Evolutionary conservation across 2,797 vertebrate genomes (phyloP).

Genomic region (Syndactyla subalaris): DNA sequence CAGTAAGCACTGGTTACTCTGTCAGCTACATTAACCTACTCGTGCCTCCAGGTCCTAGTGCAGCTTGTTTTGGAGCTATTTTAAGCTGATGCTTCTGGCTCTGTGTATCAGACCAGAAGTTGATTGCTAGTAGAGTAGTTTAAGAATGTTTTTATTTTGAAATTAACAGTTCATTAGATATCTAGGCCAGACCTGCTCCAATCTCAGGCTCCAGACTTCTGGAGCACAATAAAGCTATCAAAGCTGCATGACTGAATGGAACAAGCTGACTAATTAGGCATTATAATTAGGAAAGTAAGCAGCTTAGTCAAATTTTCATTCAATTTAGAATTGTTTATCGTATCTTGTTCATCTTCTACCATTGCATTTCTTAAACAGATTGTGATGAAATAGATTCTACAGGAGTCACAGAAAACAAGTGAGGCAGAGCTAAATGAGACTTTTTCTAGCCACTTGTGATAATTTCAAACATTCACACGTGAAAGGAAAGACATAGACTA

Average conservation of each 20-base stretch:
- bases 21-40: background rate
- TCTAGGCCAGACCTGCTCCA: conserved; percentile 30
- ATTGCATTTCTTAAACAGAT: background rate
- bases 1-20: background rate
- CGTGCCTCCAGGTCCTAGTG: background rate
- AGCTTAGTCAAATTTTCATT: conserved; percentile 13
- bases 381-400: background rate
- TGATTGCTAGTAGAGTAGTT: background rate
- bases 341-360: background rate
- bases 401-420: background rate
- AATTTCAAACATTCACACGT: background rate
- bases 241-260: conserved; percentile 37
- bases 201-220: background rate
- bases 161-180: conserved; percentile 50
- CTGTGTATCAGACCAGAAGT: background rate
- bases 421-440: background rate
- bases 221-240: conserved; percentile 21
- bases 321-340: background rate
- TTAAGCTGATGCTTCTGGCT: background rate
- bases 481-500: background rate
- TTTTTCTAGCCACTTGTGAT: background rate
- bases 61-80: background rate
- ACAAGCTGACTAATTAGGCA: conserved; percentile 49
- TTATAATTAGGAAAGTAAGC: conserved; percentile 35
- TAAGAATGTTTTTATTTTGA: conserved; percentile 43